Percentiles rank a stretch among this genome's conserved stretches.
Conservation (phyloP, 30 jellyfish, hydroid and myxozoan genomes). For the Aurelia aurita region DNA sequence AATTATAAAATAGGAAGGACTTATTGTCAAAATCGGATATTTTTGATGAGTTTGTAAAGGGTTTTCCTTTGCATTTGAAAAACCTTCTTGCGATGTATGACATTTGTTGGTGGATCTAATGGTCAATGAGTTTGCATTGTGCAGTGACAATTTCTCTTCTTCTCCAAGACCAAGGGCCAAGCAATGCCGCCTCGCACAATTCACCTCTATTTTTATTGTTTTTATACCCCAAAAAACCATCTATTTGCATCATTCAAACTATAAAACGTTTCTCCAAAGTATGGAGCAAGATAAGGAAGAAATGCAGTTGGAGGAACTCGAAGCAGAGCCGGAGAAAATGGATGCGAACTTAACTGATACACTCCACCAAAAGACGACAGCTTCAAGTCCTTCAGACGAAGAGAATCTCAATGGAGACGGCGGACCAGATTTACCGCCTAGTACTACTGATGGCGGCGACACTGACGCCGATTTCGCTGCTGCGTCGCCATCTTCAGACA, state of each 20-base stretch:
- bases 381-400: slow-evolving; percentile 7
- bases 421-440: not conserved
- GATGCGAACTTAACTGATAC: slow-evolving; percentile 53
- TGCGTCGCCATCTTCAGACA: slow-evolving; percentile 23
- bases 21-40: too few relatives aligned
- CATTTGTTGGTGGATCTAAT: too few relatives aligned
- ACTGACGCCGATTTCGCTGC: slow-evolving; percentile 19
- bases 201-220: too few relatives aligned
- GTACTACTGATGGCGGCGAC: not conserved
- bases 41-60: too few relatives aligned
- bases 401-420: slow-evolving; percentile 56
- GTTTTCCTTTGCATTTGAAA: too few relatives aligned
- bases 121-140: too few relatives aligned
- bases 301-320: slow-evolving; percentile 4
- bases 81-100: too few relatives aligned
- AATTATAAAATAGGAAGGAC: too few relatives aligned
- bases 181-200: too few relatives aligned
- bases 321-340: slow-evolving; percentile 5
- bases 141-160: too few relatives aligned
- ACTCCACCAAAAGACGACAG: not conserved
- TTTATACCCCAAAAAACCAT: not conserved
- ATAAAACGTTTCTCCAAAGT: not conserved
- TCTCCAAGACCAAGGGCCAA: too few relatives aligned
- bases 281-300: slow-evolving; percentile 13
- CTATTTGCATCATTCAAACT: slow-evolving; percentile 9